Base-by-base conservation (phyloP, 2,888 invertebrate genomes). In the Junonia oenone region DNA sequence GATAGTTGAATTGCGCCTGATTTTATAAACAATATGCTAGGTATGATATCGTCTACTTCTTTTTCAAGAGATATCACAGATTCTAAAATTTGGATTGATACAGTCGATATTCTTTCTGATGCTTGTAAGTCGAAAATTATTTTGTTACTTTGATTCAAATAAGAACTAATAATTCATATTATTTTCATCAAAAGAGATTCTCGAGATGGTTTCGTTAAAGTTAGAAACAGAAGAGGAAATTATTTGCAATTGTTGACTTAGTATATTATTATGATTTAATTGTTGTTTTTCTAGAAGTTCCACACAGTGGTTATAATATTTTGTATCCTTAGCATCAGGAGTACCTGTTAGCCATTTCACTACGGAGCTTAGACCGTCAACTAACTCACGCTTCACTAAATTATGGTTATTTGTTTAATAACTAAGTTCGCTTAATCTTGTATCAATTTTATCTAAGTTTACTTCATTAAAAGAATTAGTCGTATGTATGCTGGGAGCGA, bases 1-100 rank as follows among this genome's bases (percentile, higher is more conserved):
- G 55, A 51, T 1, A 38, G 55, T 15, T 55, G 55, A n/a, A 55
- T 55, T 37, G 55, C 55, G 1, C 45, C 38, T 14, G 55, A 55
- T 26, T 55, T 55, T n/a, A n/a, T n/a, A n/a, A n/a, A n/a, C n/a
- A n/a, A n/a, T n/a, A n/a, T n/a, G n/a, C n/a, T n/a, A n/a, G 35
- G 37, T 9, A 37, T 37, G 0, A 55, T 55, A 3, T 55, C 45
- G n/a, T 50, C 38, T 46, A 50, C 11, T 50, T 50, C 45, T 29
- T 13, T 55, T 29, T 55, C 37, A 6, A 55, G n/a, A 13, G 45
- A 27, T 37, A 47, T 13, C 2, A 47, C 46, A 0, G 29, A 53
- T 53, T 53, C 45, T 22, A 43, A 9, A 29, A n/a, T n/a, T n/a
- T n/a, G n/a, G n/a, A n/a, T n/a, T n/a, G n/a, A n/a, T n/a, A n/a